Evolutionary conservation across 2,888 invertebrate species (phyloP), one percentile per base, ranked within the genome.

Genomic region (Neoaliturus tenellus): DNA sequence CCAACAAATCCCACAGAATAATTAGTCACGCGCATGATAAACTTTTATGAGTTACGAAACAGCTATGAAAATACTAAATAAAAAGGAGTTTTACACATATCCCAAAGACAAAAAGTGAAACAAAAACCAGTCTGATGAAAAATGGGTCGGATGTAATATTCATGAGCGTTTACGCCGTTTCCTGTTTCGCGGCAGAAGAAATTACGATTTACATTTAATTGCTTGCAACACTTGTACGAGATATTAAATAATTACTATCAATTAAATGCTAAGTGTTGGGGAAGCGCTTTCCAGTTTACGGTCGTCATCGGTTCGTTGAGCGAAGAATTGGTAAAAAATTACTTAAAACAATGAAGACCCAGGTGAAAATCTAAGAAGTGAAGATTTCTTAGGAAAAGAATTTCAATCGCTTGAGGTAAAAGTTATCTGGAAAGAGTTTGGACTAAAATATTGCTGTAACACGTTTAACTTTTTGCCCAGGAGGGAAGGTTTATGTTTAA

Each of bases 171-270:
- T 51, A 51, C 62, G 28, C 2, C 62, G 62, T 62, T 62, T 62
- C 62, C 62, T 25, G 62, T 62, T 62, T 62, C 62, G 31, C 62
- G 28, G 62, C 31, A 62, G 62, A 62, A 62, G 31, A 62, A 62
- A 62, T 23, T 55, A 20, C 69, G 69, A 69, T 69, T 69, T 69
- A 39, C 69, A 69, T 69, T 69, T 69, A 69, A 69, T 69, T 69
- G 69, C 39, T 69, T 33, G 51, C 51, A 62, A 62, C 62, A 62
- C 62, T 28, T 62, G 62, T 62, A 62, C 28, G 31, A 31, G 28
- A 17, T 62, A 62, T 62, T 62, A 62, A 62, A 62, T 62, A 28
- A 62, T 62, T 62, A 62, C 31, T 20, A 28, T 10, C 62, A 62
- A 62, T 62, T 62, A 62, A 62, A 62, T 28, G 25, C 28, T 28